phyloP scores from a whole-genome alignment of 2,113 vertebrate species.

The Rhineura floridana region DNA sequence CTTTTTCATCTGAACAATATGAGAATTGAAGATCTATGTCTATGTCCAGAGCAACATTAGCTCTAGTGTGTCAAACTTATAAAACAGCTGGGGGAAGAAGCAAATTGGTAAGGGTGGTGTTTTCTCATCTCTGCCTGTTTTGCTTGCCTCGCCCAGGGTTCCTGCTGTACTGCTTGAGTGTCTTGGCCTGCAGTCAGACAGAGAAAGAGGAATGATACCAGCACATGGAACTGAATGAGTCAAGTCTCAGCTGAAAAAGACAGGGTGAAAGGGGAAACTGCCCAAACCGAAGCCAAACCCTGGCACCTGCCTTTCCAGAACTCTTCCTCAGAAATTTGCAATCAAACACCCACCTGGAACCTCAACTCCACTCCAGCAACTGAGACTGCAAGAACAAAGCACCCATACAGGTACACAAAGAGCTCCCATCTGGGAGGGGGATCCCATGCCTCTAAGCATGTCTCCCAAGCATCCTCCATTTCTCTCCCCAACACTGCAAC shows the following conservation, averaged over 20 bases:
- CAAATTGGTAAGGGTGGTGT: neutral
- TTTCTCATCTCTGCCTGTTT: neutral
- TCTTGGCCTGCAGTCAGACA: neutral
- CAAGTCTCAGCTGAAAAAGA: neutral
- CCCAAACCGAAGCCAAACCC: neutral
- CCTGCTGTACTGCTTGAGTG: neutral
- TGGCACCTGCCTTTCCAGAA: neutral
- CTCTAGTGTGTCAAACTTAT: neutral
- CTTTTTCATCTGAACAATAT: neutral
- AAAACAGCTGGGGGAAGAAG: neutral
- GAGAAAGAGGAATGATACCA: neutral
- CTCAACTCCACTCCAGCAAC: neutral
- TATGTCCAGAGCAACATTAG: neutral
- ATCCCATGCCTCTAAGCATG: neutral
- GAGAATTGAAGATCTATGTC: neutral
- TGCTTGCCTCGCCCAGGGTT: neutral
- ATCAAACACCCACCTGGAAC: neutral
- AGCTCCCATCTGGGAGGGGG: neutral
- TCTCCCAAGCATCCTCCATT: neutral
- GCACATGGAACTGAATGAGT: neutral
- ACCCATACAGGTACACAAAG: neutral
- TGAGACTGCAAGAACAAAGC: neutral
- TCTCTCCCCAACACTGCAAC: neutral
- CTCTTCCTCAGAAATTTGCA: neutral
- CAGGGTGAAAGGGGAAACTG: neutral